phyloP scores from a whole-genome alignment of 30 jellyfish, hydroid and myxozoan species.

The Calvadosia cruxmelitensis region DNA sequence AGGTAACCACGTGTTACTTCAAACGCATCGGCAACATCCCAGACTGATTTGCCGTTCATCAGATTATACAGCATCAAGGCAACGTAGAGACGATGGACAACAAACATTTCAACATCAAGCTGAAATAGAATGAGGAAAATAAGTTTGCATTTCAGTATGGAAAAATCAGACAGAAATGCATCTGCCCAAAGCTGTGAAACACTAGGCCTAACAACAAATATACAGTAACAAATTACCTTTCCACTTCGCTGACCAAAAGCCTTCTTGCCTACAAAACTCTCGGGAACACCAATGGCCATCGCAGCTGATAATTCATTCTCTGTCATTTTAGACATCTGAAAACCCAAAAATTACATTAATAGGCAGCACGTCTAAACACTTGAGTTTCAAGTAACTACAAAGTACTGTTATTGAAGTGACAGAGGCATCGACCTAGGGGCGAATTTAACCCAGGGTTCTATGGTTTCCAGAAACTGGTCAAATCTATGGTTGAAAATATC shows the following conservation, averaged over 20 bases:
- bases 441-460: too few species aligned
- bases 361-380: too few species aligned
- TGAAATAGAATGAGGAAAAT: not conserved
- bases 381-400: too few species aligned
- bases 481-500: too few species aligned
- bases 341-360: too few species aligned
- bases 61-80: constrained; percentile 54
- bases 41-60: constrained; percentile 48
- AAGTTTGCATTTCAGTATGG: not conserved
- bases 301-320: constrained; percentile 60
- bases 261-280: constrained; percentile 54
- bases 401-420: too few species aligned
- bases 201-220: not conserved
- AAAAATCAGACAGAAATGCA: not conserved
- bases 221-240: constrained; percentile 23
- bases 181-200: not conserved
- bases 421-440: too few species aligned
- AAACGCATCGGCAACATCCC: constrained; percentile 54
- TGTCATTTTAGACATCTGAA: constrained; percentile 37
- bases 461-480: too few species aligned
- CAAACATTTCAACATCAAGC: constrained; percentile 43
- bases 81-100: constrained; percentile 54
- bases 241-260: constrained; percentile 75
- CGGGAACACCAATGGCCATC: constrained; percentile 61
- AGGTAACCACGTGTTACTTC: constrained; percentile 57